These are phyloP conservation scores for Embidobia sp. DNA, from an alignment of 2,888 invertebrate species.

Conservation along the genomic window DNA sequence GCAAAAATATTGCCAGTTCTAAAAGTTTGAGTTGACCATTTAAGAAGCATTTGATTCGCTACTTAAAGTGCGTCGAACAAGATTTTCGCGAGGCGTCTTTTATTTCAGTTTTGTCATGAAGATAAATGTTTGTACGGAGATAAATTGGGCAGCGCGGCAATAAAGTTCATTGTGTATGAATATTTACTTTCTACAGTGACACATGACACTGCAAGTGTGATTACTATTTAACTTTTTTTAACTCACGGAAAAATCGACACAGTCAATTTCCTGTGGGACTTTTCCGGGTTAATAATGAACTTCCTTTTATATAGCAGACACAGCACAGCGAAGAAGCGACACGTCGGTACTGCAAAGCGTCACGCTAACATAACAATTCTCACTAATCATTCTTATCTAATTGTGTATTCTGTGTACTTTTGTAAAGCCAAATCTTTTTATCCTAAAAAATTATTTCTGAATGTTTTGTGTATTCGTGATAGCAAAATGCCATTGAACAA, in stretches of 20 bases:
- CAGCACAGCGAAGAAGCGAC: conserved; percentile 25
- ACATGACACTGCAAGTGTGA: conserved; percentile 39
- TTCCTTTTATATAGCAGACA: conserved; percentile 45
- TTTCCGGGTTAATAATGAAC: conserved; percentile 55
- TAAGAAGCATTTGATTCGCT: background rate
- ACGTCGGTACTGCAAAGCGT: conserved; percentile 43
- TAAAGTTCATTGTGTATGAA: conserved; percentile 22
- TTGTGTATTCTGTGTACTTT: conserved; percentile 34
- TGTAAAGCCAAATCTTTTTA: conserved; percentile 1
- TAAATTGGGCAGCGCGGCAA: conserved; percentile 7
- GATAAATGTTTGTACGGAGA: conserved; percentile 37
- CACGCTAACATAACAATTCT: conserved; percentile 52
- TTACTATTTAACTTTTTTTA: conserved; percentile 50
- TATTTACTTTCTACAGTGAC: conserved; percentile 23
- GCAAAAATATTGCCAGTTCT: background rate
- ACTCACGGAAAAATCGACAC: conserved; percentile 38
- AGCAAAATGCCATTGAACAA: no score
- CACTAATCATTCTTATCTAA: conserved; percentile 61
- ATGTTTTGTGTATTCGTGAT: no score
- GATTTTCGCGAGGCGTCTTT: background rate
- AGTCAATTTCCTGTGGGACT: conserved; percentile 60
- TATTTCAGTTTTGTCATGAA: conserved; percentile 1
- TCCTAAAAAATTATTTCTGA: no score
- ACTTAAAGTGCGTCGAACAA: background rate
- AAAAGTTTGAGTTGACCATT: background rate